Percentiles rank a stretch among this genome's conserved stretches.
These are phyloP conservation scores for Ischnus inquisitorius DNA, from an alignment of 2,888 invertebrate species.

Conservation along the genomic window DNA sequence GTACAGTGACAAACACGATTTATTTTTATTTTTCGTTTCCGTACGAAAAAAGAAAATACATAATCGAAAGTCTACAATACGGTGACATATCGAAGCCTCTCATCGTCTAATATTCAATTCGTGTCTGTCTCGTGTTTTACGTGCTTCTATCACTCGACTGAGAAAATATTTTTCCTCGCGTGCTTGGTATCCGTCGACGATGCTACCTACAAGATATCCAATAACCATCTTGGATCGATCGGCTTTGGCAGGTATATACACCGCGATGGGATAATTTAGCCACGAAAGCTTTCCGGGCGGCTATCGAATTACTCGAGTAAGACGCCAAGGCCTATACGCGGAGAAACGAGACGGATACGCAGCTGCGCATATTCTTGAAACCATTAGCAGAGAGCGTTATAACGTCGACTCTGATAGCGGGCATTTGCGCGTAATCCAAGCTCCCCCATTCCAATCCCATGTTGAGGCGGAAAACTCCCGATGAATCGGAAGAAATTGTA, in stretches of 20 bases:
- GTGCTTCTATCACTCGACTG: background rate
- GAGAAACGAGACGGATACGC: background rate
- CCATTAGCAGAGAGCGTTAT: slow-evolving; percentile 1
- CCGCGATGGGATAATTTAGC: background rate
- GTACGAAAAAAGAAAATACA: background rate
- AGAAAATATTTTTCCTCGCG: slow-evolving; percentile 5
- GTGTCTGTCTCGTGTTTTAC: slow-evolving; percentile 5
- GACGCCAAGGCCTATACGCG: background rate
- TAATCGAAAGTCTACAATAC: background rate
- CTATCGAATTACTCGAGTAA: background rate
- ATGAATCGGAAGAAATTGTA: background rate
- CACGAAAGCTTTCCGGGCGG: slow-evolving; percentile 7
- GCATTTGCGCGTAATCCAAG: background rate
- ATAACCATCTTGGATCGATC: slow-evolving; percentile 6
- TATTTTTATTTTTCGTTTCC: background rate
- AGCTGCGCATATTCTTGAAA: background rate
- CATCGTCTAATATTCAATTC: slow-evolving; percentile 3
- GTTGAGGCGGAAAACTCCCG: background rate
- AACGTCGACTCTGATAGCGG: slow-evolving; percentile 2
- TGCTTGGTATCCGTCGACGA: background rate
- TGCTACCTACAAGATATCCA: slow-evolving; percentile 2
- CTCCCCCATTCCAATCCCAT: background rate
- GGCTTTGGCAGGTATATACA: background rate
- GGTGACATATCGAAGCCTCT: background rate
- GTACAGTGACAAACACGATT: no score